Percentiles rank a stretch among this genome's conserved stretches.
Evolutionary conservation across 2,797 vertebrate genomes (phyloP).

Genomic region (Distichodus sexfasciatus): DNA sequence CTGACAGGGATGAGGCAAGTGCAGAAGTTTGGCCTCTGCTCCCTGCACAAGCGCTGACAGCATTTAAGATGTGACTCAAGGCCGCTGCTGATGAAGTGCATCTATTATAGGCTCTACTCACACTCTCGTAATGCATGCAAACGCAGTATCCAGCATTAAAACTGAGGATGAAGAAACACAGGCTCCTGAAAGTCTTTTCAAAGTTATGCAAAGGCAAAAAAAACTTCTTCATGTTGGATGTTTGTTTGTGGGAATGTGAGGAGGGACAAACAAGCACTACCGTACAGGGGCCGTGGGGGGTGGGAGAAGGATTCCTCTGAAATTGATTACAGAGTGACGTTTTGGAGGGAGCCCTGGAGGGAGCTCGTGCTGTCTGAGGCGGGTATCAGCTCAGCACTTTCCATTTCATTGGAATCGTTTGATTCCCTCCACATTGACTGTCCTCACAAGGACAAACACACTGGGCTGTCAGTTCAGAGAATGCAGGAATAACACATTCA

Average conservation of each 20-base stretch:
- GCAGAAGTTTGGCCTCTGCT: neutral
- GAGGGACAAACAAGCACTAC: no score
- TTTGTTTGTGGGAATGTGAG: neutral
- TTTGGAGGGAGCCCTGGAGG: neutral
- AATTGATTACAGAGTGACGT: slow-evolving; percentile 3
- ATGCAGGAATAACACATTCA: neutral
- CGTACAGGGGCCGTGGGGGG: no score
- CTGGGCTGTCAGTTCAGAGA: neutral
- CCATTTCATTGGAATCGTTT: neutral
- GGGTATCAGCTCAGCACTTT: neutral
- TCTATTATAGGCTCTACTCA: neutral
- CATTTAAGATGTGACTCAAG: neutral
- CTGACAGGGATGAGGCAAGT: neutral
- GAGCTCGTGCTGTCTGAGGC: neutral
- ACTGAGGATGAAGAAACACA: neutral
- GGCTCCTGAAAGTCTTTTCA: neutral
- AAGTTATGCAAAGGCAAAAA: neutral
- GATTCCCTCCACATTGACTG: neutral
- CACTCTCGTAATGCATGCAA: neutral
- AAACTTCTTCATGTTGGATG: neutral
- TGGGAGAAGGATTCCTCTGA: neutral
- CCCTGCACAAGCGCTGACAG: neutral
- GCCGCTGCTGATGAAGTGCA: neutral
- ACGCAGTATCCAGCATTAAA: neutral
- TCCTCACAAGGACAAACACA: neutral